Base-by-base conservation (phyloP, 2,113 vertebrate species). In the Bombycilla garrulus region DNA sequence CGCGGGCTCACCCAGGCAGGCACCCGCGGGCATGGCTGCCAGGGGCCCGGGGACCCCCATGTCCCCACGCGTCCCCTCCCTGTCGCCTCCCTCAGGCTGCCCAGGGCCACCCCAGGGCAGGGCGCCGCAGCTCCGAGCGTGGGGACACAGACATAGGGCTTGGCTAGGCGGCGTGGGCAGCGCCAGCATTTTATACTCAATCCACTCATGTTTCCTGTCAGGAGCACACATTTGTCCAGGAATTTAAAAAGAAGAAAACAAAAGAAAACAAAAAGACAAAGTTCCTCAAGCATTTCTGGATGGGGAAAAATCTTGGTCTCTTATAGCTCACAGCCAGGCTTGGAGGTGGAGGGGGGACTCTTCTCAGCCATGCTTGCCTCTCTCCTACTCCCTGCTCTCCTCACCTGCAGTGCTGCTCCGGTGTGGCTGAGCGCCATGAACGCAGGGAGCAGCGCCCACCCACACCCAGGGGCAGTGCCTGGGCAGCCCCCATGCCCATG, bases 401-500 rank as follows among this genome's bases (percentile, higher is more conserved):
- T 56, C 23, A 57, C 36, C 79, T 10, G 1, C n/a, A 26, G 12
- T 1, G 31, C 15, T 12, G 40, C 24, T 47, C 44, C 28, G 40
- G 26, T 10, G 50, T 11, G 21, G 29, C 58, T 23, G 73, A 45
- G 48, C 38, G 23, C 62, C 2, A 0, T 0, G 10, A 50, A 4
- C 2, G 6, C 50, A 12, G 33, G 25, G 42, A 69, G 45, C 45
- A 88, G 38, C 5, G 9, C 33, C 19, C 51, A 19, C 17, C 47
- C 42, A 23, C 38, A 44, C 16, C 28, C 54, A 31, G 36, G 7
- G 36, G n/a, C 48, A 62, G 24, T 20, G 7, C 2, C 38, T 38
- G 38, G 38, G 0, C 18, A n/a, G 36, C 25, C 12, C 38, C 31
- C 35, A 9, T 4, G 0, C 8, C 48, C 48, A 11, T 38, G 11